phyloP scores from a whole-genome alignment of 2,113 vertebrate genomes.

The Malurus cyaneus region DNA sequence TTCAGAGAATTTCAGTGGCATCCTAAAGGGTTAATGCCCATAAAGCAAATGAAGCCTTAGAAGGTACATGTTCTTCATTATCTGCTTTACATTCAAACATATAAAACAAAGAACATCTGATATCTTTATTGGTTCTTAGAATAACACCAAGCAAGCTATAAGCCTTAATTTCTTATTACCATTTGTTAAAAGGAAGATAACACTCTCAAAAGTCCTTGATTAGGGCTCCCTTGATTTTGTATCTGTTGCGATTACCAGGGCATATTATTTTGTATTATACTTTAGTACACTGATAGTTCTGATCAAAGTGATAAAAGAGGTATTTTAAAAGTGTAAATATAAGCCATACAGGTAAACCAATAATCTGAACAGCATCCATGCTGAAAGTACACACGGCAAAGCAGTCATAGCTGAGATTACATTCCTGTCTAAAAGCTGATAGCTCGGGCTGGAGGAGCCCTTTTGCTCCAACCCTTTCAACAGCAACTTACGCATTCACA shows the following conservation, averaged over 20 bases:
- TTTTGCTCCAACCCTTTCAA: neutral
- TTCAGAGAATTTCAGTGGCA: neutral
- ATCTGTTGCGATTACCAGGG: conserved; percentile 49
- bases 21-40: conserved; percentile 29
- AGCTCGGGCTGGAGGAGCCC: neutral
- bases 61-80: conserved; percentile 33
- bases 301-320: conserved; percentile 33
- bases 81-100: conserved; percentile 46
- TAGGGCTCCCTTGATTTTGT: conserved; percentile 58
- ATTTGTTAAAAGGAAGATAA: conserved; percentile 72
- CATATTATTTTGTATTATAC: conserved; percentile 49
- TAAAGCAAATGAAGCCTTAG: neutral
- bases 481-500: neutral
- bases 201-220: conserved; percentile 63
- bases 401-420: neutral
- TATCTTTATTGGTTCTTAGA: conserved; percentile 66
- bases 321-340: conserved; percentile 27
- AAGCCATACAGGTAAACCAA: conserved; percentile 31
- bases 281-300: conserved; percentile 21
- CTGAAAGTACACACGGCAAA: neutral
- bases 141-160: conserved; percentile 62
- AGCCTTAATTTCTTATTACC: conserved; percentile 70
- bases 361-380: neutral
- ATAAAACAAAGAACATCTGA: conserved; percentile 61
- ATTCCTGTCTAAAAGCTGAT: neutral